phyloP scores from a whole-genome alignment of 2,113 vertebrate species.

The Ciconia boyciana region DNA sequence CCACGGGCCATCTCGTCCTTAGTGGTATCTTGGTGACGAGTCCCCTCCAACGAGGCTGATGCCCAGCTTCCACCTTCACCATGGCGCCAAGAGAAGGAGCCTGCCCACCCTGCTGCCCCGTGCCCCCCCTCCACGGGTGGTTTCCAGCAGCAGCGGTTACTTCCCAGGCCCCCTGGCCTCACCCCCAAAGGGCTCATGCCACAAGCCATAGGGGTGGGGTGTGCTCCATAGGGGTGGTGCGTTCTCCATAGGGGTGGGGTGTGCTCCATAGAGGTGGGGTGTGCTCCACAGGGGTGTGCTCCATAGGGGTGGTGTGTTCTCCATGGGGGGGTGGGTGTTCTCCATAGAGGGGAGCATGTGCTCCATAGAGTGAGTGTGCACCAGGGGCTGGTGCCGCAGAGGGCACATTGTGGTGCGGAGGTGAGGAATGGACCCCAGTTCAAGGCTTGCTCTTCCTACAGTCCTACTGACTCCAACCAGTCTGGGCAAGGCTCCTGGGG shows the following conservation, averaged over 20 bases:
- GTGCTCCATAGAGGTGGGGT: not conserved
- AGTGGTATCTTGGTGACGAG: rapidly evolving
- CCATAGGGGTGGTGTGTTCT: not conserved
- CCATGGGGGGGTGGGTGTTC: not conserved
- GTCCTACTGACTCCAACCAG: not conserved
- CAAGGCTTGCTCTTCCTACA: not conserved
- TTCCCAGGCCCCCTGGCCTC: not conserved
- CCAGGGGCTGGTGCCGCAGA: not conserved
- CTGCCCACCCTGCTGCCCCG: not conserved
- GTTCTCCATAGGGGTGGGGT: not conserved
- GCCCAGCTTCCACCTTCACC: not conserved
- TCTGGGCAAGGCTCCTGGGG: not conserved
- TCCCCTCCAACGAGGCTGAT: not conserved
- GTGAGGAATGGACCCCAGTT: rapidly evolving
- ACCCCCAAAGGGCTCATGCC: too few species aligned
- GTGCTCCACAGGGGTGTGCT: not conserved
- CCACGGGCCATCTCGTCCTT: not conserved
- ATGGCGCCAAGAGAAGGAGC: rapidly evolving
- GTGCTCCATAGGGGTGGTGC: not conserved
- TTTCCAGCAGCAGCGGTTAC: not conserved
- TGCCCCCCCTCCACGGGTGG: rapidly evolving
- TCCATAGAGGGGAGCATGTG: not conserved
- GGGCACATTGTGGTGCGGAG: not conserved
- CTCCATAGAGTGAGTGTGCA: not conserved
- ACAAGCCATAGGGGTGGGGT: too few species aligned